Evolutionary conservation across 1,140 invertebrate genomes (phyloP).

Genomic region (Chironomus tepperi): DNA sequence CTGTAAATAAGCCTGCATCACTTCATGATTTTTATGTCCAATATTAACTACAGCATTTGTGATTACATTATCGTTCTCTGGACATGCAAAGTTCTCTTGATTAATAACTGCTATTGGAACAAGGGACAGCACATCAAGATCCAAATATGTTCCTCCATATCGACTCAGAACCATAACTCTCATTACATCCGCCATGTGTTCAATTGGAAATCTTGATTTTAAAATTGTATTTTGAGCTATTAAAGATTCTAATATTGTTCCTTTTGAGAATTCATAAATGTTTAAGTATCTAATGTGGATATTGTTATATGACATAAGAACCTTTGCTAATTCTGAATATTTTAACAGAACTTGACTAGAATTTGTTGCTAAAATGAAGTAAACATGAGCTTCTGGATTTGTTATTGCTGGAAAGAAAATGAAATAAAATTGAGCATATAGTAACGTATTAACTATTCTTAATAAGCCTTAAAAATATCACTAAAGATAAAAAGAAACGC

Average conservation of each 20-base stretch:
- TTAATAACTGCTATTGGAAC: neutral
- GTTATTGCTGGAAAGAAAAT: neutral
- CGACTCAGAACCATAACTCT: neutral
- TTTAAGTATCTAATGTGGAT: neutral
- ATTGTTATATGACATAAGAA: neutral
- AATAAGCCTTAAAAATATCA: too few species aligned
- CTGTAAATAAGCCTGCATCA: neutral
- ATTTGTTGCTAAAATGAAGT: neutral
- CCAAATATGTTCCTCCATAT: neutral
- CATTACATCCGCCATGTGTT: neutral
- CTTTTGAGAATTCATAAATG: neutral
- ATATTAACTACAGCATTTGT: neutral
- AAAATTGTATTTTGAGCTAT: neutral
- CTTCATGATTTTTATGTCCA: neutral
- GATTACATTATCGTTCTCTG: neutral
- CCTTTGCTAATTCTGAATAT: neutral
- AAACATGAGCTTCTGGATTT: neutral
- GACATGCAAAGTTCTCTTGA: neutral
- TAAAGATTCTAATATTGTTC: neutral
- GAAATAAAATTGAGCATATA: too few species aligned
- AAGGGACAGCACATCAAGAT: neutral
- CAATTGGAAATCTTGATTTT: neutral
- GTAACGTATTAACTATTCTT: too few species aligned
- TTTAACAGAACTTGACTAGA: neutral
- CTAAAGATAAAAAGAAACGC: too few species aligned